phyloP scores from a whole-genome alignment of 2,797 vertebrate species.

The Centropyge bicolor region DNA sequence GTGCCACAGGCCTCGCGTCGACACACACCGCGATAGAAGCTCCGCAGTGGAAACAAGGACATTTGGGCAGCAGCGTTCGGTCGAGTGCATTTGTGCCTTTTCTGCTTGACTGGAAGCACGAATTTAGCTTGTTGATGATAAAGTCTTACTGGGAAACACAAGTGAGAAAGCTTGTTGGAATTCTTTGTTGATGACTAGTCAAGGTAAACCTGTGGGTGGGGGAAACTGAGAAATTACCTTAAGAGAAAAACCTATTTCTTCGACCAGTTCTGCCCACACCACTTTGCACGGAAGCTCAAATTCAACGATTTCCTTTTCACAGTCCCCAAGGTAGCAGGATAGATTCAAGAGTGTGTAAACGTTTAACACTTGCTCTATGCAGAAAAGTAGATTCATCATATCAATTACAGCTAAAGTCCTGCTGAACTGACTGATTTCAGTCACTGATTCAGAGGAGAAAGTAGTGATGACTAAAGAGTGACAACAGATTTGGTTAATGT shows the following conservation, averaged over 20 bases:
- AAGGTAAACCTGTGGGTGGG: neutral
- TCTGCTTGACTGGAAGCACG: slow-evolving; percentile 24
- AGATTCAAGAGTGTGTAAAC: neutral
- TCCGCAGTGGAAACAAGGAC: slow-evolving; percentile 33
- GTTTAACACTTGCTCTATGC: no score
- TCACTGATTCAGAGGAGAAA: neutral
- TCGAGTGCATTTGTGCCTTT: slow-evolving; percentile 45
- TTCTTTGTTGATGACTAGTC: neutral
- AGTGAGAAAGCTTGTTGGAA: neutral
- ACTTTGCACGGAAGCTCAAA: neutral
- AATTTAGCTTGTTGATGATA: slow-evolving; percentile 26
- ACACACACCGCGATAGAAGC: slow-evolving; percentile 8
- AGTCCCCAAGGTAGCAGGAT: neutral
- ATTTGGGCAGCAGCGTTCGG: slow-evolving; percentile 17
- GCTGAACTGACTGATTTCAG: neutral
- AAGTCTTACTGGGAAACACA: slow-evolving; percentile 10
- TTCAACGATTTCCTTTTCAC: neutral
- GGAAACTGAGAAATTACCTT: no score
- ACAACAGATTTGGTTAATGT: neutral
- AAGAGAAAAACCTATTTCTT: neutral
- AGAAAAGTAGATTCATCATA: neutral
- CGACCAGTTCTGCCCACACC: neutral
- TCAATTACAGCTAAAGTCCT: neutral
- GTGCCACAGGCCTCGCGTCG: slow-evolving; percentile 17
- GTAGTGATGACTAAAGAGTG: neutral